Evolutionary conservation across 2,888 invertebrate genomes (phyloP), one percentile per base, ranked within the genome.

Genomic region (Agonopterix alstromeriana): DNA sequence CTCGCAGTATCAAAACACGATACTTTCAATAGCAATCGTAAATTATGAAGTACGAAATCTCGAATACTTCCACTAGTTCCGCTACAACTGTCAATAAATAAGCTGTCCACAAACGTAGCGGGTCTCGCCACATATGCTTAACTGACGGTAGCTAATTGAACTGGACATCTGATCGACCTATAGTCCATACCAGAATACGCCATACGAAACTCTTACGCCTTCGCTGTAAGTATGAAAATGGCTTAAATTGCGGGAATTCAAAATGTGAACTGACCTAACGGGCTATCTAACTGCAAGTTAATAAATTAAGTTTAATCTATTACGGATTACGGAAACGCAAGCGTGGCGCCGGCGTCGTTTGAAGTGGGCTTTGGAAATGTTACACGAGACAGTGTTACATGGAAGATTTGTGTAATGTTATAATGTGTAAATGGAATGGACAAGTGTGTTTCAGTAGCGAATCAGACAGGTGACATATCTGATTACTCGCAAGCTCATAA

Each of bases 221-320:
- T 27, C 27, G 27, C 7, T 27, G 27, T 27, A 27, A 27, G 27
- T 27, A 27, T 27, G 27, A 27, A 27, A 27, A 27, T 27, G 7
- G 27, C 27, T 27, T 27, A 27, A 27, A 27, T 27, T 27, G 27
- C 27, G 27, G 27, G 27, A 42, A 44, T 52, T 54, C 27, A 27
- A 27, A 27, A 27, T 5, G 27, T 27, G 27, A 27, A 27, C 27
- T 27, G 27, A 27, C 27, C 27, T 27, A 38, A 38, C 38, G 38
- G 38, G 55, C 54, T 60, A 60, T 63, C 60, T 56, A 48, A 35
- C 42, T 53, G 51, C 47, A 35, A 51, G 55, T 61, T 60, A 63
- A 65, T 68, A 65, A 64, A 64, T 68, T 63, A 57, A 58, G 46
- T 53, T 53, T 55, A 62, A 63, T 61, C 63, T 56, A 55, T 46